Evolutionary conservation across 2,113 vertebrate species (phyloP).

Genomic region (Neolamprologus falcicula): DNA sequence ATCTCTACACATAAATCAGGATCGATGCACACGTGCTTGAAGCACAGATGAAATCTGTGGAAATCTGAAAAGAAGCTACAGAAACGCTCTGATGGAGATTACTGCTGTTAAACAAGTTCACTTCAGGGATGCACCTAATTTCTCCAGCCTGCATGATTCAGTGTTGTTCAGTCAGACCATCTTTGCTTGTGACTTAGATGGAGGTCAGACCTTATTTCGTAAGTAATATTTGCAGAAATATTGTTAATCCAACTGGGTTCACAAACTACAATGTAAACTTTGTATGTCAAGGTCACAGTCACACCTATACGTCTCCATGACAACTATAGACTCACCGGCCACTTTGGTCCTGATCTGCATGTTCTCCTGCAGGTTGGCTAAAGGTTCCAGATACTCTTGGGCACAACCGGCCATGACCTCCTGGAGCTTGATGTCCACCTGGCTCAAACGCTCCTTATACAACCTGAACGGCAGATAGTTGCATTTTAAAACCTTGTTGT

Average conservation of each 20-base stretch:
- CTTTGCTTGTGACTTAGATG: neutral
- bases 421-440: constrained; percentile 97
- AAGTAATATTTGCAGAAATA: neutral
- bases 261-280: neutral
- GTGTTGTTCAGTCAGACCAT: fast-evolving
- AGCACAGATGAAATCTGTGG: neutral
- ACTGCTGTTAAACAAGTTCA: neutral
- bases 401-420: constrained; percentile 97
- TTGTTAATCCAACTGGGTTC: neutral
- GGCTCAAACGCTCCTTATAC: constrained; percentile 94
- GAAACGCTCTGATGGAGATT: neutral
- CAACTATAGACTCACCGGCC: constrained; percentile 68
- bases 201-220: fast-evolving
- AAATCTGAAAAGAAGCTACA: neutral
- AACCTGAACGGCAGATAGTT: constrained; percentile 60
- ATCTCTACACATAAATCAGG: neutral
- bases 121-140: neutral
- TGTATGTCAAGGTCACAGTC: neutral
- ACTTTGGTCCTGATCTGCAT: constrained; percentile 99
- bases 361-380: constrained; percentile 97
- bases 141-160: neutral
- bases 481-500: neutral
- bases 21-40: fast-evolving
- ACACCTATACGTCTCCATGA: fast-evolving
- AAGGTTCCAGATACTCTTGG: constrained; percentile 93